Evolutionary conservation across 1,140 invertebrate genomes (phyloP).

Genomic region (Melitaea cinxia): DNA sequence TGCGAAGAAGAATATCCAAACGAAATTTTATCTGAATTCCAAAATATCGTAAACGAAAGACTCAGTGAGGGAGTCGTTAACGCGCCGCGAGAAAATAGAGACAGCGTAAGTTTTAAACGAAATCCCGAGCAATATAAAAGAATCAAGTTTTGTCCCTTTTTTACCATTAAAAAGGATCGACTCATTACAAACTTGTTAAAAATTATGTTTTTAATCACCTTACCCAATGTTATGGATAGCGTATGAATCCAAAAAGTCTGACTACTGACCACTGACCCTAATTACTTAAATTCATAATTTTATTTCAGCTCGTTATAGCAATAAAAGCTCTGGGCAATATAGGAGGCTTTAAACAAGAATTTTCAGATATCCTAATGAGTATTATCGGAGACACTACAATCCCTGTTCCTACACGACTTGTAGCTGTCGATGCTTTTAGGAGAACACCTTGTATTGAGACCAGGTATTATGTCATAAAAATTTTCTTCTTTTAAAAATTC

Average conservation of each 20-base stretch:
- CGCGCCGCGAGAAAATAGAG: constrained; percentile 52
- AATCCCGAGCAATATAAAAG: neutral
- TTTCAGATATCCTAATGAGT: constrained; percentile 82
- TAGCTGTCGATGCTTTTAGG: constrained; percentile 88
- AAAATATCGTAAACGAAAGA: constrained; percentile 62
- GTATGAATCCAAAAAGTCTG: neutral
- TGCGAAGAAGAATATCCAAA: constrained; percentile 68
- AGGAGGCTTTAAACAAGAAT: constrained; percentile 85
- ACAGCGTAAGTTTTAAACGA: constrained; percentile 57
- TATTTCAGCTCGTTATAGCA: constrained; percentile 74
- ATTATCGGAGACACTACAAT: constrained; percentile 84
- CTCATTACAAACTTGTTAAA: no score
- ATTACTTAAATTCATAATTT: constrained; percentile 82
- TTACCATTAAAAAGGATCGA: no score
- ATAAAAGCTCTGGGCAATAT: constrained; percentile 95
- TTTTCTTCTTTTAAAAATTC: neutral
- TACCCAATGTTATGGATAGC: no score
- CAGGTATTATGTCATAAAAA: constrained; percentile 50
- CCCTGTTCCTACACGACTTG: constrained; percentile 84
- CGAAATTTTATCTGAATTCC: constrained; percentile 60
- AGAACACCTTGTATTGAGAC: constrained; percentile 84
- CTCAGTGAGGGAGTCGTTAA: constrained; percentile 47
- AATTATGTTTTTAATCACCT: no score
- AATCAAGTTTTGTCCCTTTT: neutral
- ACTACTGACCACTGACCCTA: neutral